Base-by-base conservation (phyloP, 1,140 invertebrate species). In the Aphelenchoides fujianensis region DNA sequence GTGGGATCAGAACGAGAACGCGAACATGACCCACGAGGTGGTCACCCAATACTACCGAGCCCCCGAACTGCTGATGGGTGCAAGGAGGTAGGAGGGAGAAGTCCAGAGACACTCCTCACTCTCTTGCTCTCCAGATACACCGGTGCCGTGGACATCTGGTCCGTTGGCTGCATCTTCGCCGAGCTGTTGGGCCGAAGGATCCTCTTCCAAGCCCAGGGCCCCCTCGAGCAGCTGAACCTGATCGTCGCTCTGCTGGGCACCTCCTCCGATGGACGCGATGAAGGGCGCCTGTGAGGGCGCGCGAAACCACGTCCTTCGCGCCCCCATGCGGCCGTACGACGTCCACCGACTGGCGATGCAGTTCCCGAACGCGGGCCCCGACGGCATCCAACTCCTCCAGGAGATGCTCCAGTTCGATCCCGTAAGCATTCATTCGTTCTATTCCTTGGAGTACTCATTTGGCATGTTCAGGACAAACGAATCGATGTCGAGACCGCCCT, bases 381-480 rank as follows among this genome's bases (percentile, higher is more conserved):
- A 98, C 88, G 95, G 95, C 67, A 93, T 98, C 67, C 94, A 98
- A 88, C 88, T 99, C 77, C 88, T 96, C n/a, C 93, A 91, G 84
- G 92, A 95, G 88, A 96, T 98, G 94, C 89, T 98, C 52, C 91
- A 94, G 64, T 97, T 98, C 87, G 93, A 98, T 89, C 94, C 95
- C 57, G 93, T 94, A 88, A 90, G 89, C 89, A 57, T 34, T n/a
- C n/a, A 19, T 19, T 61, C 30, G 3, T 61, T 41, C 19, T 71
- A 34, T 63, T 69, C 9, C 52, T 77, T 7, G 27, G 59, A 61
- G 54, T 69, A 48, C 2, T 57, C 31, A 61, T 64, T 71, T 28
- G 55, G 31, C n/a, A n/a, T n/a, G 84, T 85, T 0, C 84, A 94
- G 91, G 91, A 93, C 79, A 95, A 96, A 86, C 89, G 95, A 82